phyloP scores from a whole-genome alignment of 2,888 invertebrate species.

The Spisula solida region DNA sequence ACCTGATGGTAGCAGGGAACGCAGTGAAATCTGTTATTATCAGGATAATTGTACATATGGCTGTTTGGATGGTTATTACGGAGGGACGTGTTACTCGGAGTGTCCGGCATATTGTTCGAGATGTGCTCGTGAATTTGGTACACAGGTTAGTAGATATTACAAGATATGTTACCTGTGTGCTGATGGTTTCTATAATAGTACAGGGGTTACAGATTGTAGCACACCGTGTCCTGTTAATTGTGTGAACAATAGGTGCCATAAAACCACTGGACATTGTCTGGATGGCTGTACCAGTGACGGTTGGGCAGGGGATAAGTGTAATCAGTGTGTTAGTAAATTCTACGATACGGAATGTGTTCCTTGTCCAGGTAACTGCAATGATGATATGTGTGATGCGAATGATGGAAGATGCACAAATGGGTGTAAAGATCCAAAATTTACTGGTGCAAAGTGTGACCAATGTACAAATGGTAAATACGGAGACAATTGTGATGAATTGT shows the following conservation, averaged over 20 bases:
- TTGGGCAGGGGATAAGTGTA: conserved; percentile 5
- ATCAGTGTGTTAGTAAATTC: neutral
- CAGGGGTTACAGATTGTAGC: neutral
- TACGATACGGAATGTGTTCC: neutral
- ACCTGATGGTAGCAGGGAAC: too few species aligned
- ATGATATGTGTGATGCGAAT: neutral
- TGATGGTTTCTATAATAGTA: neutral
- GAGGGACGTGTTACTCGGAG: neutral
- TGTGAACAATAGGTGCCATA: neutral
- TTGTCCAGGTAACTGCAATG: conserved; percentile 11
- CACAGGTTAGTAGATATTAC: neutral
- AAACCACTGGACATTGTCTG: neutral
- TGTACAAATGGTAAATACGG: neutral
- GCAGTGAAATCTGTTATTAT: too few species aligned
- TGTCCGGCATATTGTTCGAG: neutral
- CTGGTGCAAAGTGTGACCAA: conserved; percentile 15
- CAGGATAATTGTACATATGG: neutral
- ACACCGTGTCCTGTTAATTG: conserved; percentile 8
- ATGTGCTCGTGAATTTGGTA: neutral
- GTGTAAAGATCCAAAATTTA: neutral
- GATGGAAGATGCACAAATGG: neutral
- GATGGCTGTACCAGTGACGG: neutral
- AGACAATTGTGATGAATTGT: neutral
- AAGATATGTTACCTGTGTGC: neutral
- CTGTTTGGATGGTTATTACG: conserved; percentile 7